phyloP scores from a whole-genome alignment of 2,888 invertebrate species.

The Octonoba sinensis region DNA sequence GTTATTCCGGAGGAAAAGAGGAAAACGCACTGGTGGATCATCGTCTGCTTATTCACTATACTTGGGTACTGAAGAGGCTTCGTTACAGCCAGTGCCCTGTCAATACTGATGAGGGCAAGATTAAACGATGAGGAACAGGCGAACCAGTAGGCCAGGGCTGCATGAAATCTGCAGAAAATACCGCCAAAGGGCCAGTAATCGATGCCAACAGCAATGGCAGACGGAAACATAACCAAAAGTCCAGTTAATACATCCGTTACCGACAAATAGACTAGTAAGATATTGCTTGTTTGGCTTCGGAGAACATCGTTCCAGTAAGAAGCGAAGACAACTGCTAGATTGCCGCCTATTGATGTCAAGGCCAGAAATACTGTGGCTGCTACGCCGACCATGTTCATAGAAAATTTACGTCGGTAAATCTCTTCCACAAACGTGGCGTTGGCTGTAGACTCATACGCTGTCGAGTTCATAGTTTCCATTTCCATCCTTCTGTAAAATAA shows the following conservation, averaged over 20 bases:
- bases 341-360: conserved; percentile 24
- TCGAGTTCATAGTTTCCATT: too few relatives aligned
- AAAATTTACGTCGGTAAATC: neutral
- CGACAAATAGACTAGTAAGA: conserved; percentile 28
- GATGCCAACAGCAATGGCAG: conserved; percentile 19
- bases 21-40: neutral
- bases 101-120: conserved; percentile 70
- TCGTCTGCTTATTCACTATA: conserved; percentile 16
- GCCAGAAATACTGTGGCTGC: conserved; percentile 23
- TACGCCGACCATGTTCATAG: conserved; percentile 24
- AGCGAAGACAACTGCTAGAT: conserved; percentile 27
- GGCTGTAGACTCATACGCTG: too few relatives aligned
- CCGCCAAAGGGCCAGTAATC: conserved; percentile 43
- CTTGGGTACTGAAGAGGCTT: conserved; percentile 69
- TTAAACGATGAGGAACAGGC: conserved; percentile 71
- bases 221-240: conserved; percentile 37
- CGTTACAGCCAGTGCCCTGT: conserved; percentile 69
- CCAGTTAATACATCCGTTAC: conserved; percentile 38
- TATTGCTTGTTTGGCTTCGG: conserved; percentile 24
- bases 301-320: conserved; percentile 27
- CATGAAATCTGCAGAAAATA: conserved; percentile 68
- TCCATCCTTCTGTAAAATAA: too few relatives aligned
- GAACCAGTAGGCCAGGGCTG: conserved; percentile 70
- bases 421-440: too few relatives aligned
- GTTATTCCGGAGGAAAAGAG: neutral